Conservation (phyloP, 2,797 vertebrate species). For the Trichosurus vulpecula region DNA sequence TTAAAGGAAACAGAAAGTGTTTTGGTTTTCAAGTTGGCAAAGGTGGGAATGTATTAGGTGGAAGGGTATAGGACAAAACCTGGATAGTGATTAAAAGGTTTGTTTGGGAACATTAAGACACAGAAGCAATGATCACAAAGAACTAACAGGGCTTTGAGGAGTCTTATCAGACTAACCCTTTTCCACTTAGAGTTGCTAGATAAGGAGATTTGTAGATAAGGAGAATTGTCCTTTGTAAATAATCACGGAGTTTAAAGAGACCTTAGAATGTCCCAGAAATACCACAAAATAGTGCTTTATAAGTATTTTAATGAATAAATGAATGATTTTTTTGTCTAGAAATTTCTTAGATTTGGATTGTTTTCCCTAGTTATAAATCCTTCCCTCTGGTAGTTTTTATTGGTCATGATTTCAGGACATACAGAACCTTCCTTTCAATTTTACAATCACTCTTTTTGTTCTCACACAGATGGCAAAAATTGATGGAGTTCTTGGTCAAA, state of each 20-base stretch:
- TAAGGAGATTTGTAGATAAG: neutral
- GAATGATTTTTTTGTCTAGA: neutral
- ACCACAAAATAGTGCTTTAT: neutral
- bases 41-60: neutral
- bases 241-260: neutral
- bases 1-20: slow-evolving; percentile 53
- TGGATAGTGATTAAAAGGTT: neutral
- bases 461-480: slow-evolving; percentile 70
- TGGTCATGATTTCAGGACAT: neutral
- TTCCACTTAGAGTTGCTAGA: neutral
- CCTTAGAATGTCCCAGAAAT: neutral
- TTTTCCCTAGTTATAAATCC: neutral
- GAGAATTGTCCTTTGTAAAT: neutral
- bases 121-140: neutral
- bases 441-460: slow-evolving; percentile 34
- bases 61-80: neutral
- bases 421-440: neutral
- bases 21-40: slow-evolving; percentile 34
- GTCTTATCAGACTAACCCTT: neutral
- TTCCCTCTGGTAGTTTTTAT: neutral
- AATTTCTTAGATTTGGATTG: neutral
- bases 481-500: slow-evolving; percentile 58
- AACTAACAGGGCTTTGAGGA: neutral
- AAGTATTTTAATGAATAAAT: neutral
- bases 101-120: neutral